Conservation (phyloP, 2,113 vertebrate genomes). For the Plecturocebus donacophilus region DNA sequence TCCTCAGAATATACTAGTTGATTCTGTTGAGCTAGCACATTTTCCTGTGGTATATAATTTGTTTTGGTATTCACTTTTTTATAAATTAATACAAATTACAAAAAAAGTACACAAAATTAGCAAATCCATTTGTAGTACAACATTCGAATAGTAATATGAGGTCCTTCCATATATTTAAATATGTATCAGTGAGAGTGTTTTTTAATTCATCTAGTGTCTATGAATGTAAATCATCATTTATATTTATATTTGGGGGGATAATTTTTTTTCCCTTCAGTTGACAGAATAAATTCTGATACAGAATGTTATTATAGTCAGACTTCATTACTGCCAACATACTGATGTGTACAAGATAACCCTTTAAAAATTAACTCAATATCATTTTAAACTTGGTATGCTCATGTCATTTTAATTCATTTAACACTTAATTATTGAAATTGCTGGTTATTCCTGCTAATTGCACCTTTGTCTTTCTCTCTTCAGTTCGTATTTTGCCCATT, state of each 20-base stretch:
- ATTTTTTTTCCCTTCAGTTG: not conserved
- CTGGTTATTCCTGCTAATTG: not conserved
- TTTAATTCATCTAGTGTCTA: not conserved
- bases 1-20: constrained; percentile 54
- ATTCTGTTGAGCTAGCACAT: constrained; percentile 58
- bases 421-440: constrained; percentile 21
- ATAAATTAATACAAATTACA: constrained; percentile 66
- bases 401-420: constrained; percentile 8
- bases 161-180: constrained; percentile 6
- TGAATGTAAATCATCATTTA: constrained; percentile 3
- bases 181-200: not conserved
- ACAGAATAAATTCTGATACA: not conserved
- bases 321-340: constrained; percentile 34
- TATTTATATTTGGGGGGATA: not conserved
- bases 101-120: constrained; percentile 58
- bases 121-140: not conserved
- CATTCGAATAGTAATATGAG: constrained; percentile 13
- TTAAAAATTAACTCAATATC: constrained; percentile 36
- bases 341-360: constrained; percentile 1
- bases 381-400: constrained; percentile 2
- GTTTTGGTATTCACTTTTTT: constrained; percentile 60
- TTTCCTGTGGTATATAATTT: constrained; percentile 61
- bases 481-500: constrained; percentile 7
- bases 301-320: not conserved
- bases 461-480: not conserved